Evolutionary conservation across 1,140 invertebrate species (phyloP).

Genomic region (Pteromalus puparum): DNA sequence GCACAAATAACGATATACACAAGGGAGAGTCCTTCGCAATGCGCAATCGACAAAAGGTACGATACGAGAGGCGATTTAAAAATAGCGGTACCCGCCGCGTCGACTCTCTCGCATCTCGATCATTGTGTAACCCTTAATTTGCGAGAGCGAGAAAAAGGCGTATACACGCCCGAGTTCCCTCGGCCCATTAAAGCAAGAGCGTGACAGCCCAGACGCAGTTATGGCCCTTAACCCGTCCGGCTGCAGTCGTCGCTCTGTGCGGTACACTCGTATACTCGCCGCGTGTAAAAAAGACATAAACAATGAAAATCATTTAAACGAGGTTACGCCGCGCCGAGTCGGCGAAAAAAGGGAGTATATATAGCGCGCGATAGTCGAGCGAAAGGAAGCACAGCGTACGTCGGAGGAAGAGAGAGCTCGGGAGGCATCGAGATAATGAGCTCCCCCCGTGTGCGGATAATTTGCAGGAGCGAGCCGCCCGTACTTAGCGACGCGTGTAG

Average conservation of each 20-base stretch:
- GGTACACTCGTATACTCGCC: too few species aligned
- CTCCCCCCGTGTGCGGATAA: background rate
- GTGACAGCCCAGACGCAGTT: background rate
- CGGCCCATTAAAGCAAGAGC: background rate
- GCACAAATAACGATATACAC: too few species aligned
- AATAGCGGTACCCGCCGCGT: background rate
- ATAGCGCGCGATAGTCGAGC: background rate
- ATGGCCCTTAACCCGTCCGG: background rate
- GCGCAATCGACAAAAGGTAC: too few species aligned
- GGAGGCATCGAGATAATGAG: background rate
- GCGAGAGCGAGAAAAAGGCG: too few species aligned
- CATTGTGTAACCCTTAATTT: background rate
- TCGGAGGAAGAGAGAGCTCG: background rate
- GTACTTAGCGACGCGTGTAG: slow-evolving; percentile 2
- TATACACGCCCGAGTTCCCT: too few species aligned
- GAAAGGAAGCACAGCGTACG: background rate
- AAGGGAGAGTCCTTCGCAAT: too few species aligned
- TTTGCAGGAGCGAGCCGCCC: background rate
- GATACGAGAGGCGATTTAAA: too few species aligned
- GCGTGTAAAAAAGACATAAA: background rate
- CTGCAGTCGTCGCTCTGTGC: too few species aligned
- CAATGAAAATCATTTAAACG: background rate
- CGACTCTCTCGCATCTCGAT: too few species aligned
- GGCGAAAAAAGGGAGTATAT: background rate
- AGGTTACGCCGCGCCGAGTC: background rate